Base-by-base conservation (phyloP, 2,888 invertebrate species). In the Myopa tessellatipennis region DNA sequence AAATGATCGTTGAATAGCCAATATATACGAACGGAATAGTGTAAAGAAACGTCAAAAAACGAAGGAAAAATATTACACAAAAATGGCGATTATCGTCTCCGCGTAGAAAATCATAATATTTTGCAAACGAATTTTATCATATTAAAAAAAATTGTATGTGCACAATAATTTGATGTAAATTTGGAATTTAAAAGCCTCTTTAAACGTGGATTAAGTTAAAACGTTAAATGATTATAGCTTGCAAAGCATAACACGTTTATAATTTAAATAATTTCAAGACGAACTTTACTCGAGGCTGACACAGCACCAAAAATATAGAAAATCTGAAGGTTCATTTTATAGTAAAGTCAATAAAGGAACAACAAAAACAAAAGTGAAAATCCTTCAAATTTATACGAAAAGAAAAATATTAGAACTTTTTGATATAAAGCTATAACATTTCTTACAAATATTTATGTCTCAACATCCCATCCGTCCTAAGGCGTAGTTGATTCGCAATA, bases 231-330 rank as follows among this genome's bases (percentile, higher is more conserved):
- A 45, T 45, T 6, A 45, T 8, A 45, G 6, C 45, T 6, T 45
- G 3, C 7, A 45, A 69, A 60, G 12, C 60, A 52, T 68, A 68
- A 18, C 65, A 34, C 60, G 68, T 63, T 75, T 18, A 26, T 14
- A 69, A 60, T n/a, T 34, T 16, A 58, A 75, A 75, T 26, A 68
- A 68, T 60, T 58, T 60, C 68, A 60, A 68, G 55, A 75, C 69
- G 60, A 69, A 69, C 58, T 68, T 40, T 38, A 75, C 68, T 75
- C 75, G 75, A 75, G 75, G 75, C 69, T 75, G 75, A 75, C 67
- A 74, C 67, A 75, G 75, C 75, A 75, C 75, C 68, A 75, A 75
- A 75, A 69, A 75, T 67, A 75, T 68, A 75, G 50, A 61, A 63
- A 75, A 68, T 45, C 65, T 38, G 52, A 69, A 75, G 55, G 45